Evolutionary conservation across 2,888 invertebrate species (phyloP), one percentile per base, ranked within the genome.

Genomic region (Trichogramma dendrolimi): DNA sequence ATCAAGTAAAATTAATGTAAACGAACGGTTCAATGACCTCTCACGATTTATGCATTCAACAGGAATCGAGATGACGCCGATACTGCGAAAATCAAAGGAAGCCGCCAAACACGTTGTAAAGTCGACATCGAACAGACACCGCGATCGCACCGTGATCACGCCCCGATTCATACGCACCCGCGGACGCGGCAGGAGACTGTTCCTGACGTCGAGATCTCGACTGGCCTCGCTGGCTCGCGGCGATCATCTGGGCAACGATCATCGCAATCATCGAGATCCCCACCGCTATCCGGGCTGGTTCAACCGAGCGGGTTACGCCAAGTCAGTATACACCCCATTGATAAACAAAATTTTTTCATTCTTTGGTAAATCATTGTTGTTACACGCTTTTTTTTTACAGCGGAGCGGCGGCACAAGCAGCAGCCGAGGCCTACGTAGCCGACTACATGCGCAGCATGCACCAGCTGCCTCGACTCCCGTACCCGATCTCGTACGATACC

Each of bases 371-470:
- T 43, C 44, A 27, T 6, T 46, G 43, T 38, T 10, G 46, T 6
- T 39, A 38, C 43, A 46, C 7, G 6, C 51, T 58, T 56, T 60
- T 55, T 65, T 46, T 60, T 66, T 84, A 84, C 44, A 79, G 81
- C 2, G 75, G 80, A 11, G 76, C 83, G 41, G 80, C 82, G 14
- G 87, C 87, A 5, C 27, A 27, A 14, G 87, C 87, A 5, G 87
- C 87, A 8, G 91, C 91, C n/a, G 91, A 92, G 74, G 91, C 91
- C 1, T 92, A 91, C 78, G 90, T 92, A 41, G 92, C 91, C 10
- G 93, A 94, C 75, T 94, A 93, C 73, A 92, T 94, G 89, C 84
- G 92, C 43, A 90, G 89, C 41, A 91, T 92, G 90, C 91, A 91
- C 71, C 91, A 91, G 73, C 79, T 92, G 71, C 91, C 93, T 54